These are phyloP conservation scores for Leptura quadrifasciata DNA, from an alignment of 2,888 invertebrate species.

Conservation along the genomic window DNA sequence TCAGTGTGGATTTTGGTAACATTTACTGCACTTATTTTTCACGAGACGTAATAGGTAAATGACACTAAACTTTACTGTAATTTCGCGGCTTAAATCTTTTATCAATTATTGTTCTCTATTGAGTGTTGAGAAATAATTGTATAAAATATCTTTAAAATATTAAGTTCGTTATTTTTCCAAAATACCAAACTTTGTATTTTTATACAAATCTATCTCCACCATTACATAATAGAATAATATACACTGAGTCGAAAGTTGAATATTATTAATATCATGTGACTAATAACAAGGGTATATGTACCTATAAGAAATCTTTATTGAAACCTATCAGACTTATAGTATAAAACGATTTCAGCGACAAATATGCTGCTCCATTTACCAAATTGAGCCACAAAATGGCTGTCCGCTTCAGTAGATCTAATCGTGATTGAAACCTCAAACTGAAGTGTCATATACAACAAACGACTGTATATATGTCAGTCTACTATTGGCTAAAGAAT, in stretches of 20 bases:
- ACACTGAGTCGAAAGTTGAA: no score
- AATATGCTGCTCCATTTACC: slow-evolving; percentile 27
- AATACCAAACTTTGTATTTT: no score
- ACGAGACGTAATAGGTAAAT: background rate
- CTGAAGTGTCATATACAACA: slow-evolving; percentile 21
- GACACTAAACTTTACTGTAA: background rate
- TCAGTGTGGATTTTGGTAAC: background rate
- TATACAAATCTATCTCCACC: no score
- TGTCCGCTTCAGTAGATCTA: slow-evolving; percentile 22
- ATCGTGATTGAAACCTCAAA: slow-evolving; percentile 23
- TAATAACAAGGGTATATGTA: no score
- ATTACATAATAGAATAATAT: no score
- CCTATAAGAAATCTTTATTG: background rate
- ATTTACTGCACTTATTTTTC: background rate
- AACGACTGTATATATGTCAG: background rate
- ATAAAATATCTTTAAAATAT: no score
- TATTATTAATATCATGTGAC: no score
- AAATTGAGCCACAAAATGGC: slow-evolving; percentile 17
- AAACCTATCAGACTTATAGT: background rate
- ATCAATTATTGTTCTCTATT: no score
- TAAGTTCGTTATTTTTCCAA: no score
- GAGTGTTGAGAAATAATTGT: no score
- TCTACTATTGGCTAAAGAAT: background rate
- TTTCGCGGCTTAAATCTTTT: background rate
- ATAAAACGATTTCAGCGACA: background rate